Base-by-base conservation (phyloP, 2,797 vertebrate genomes). In the Danio tinwini region DNA sequence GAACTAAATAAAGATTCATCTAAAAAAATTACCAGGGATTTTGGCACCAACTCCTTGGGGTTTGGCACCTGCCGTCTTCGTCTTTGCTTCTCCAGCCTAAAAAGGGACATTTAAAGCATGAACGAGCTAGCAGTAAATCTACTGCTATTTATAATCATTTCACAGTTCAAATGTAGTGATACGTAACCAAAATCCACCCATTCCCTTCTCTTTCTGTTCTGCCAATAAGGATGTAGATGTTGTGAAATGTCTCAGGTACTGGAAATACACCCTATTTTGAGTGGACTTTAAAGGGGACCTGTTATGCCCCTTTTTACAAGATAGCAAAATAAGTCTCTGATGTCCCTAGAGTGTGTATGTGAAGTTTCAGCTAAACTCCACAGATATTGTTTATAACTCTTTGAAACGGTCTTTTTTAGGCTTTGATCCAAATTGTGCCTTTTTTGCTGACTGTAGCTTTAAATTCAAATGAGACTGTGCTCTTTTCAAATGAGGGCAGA, bases 1-100 rank as follows among this genome's bases (percentile, higher is more conserved):
- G 49, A 17, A 69, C 67, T 52, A 52, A 52, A 69, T 37, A 40
- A 69, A 40, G 29, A 69, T 70, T 70, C 6, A 63, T 56, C 3
- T 58, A 52, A 58, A 40, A 11, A 58, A 64, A 50, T 90, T 95
- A 53, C 94, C 92, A 6, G 94, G 93, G 83, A 95, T 95, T 89
- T 92, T 94, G 11, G 92, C 91, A 85, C 92, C 91, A 0, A 91
- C 93, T 87, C 84, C 87, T 0, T 92, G 85, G 21, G 91, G 89
- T 19, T 92, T 90, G 85, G 86, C 83, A 0, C 74, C 88, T 74
- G 88, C 87, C 16, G 84, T 61, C 85, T 81, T 87, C 1, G 69
- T 64, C 76, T 77, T 89, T n/a, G 73, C 86, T 80, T 89, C 85
- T 39, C 50, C 82, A 29, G 80, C 74, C 88, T 87, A 65, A 21